A percentile compares a stretch with the other conserved stretches of the same genome.
phyloP scores from a whole-genome alignment of 2,797 vertebrate species.

The Tokudaia tokunoshimensis region DNA sequence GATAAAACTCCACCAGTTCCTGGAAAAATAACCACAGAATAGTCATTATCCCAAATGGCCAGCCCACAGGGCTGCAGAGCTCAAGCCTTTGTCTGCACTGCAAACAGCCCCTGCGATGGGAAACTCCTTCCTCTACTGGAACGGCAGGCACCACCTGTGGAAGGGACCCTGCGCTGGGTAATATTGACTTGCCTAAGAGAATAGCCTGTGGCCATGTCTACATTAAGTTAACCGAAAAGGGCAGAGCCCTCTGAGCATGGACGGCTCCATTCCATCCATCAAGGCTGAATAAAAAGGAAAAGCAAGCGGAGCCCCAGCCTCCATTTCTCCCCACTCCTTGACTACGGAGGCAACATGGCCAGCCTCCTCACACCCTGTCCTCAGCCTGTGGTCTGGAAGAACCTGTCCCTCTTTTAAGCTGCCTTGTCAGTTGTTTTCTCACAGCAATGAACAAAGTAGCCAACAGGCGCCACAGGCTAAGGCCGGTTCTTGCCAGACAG shows the following conservation, averaged over 20 bases:
- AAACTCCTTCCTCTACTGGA: neutral
- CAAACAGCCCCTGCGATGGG: neutral
- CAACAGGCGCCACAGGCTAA: neutral
- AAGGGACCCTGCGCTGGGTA: neutral
- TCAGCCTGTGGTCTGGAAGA: neutral
- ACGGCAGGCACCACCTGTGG: neutral
- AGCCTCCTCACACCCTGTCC: neutral
- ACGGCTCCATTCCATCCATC: neutral
- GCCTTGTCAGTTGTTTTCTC: neutral
- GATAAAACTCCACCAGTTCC: constrained; percentile 95
- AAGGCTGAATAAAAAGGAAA: neutral
- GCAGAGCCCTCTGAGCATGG: neutral
- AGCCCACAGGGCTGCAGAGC: neutral
- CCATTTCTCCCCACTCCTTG: neutral
- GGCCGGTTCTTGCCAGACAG: neutral
- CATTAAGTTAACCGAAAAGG: neutral
- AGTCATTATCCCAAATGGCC: neutral
- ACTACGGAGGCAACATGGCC: neutral
- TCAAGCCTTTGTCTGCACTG: neutral
- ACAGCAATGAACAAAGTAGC: neutral
- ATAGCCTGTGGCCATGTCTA: neutral
- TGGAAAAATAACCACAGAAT: constrained; percentile 62
- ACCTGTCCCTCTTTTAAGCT: neutral
- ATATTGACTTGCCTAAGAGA: neutral
- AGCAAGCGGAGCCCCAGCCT: neutral